Evolutionary conservation across 2,113 vertebrate genomes (phyloP).

Genomic region (Passer montanus): DNA sequence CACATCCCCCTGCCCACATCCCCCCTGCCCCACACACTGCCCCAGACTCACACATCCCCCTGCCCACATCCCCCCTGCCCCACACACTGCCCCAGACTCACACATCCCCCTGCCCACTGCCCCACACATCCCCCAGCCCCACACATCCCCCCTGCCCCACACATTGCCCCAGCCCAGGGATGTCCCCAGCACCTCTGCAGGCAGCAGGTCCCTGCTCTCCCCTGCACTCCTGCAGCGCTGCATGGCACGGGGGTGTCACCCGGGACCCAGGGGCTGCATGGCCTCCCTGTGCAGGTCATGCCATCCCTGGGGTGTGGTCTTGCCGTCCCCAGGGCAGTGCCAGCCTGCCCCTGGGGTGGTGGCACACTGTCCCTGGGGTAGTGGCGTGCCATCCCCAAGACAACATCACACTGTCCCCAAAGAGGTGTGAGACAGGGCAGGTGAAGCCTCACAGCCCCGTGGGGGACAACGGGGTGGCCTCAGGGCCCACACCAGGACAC

Average conservation of each 20-base stretch:
- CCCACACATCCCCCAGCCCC: rapidly evolving
- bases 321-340: neutral
- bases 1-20: too few relatives aligned
- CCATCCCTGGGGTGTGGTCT: neutral
- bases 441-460: rapidly evolving
- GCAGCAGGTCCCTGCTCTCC: neutral
- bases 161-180: rapidly evolving
- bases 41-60: too few relatives aligned
- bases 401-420: neutral
- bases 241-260: rapidly evolving
- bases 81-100: rapidly evolving
- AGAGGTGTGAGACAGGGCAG: neutral
- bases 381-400: too few relatives aligned
- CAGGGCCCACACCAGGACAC: rapidly evolving
- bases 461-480: rapidly evolving
- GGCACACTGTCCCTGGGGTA: neutral
- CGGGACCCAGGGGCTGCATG: neutral
- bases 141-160: too few relatives aligned
- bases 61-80: too few relatives aligned
- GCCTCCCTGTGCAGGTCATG: neutral
- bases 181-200: neutral
- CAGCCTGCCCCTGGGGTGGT: neutral
- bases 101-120: too few relatives aligned
- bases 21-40: rapidly evolving
- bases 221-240: neutral